Evolutionary conservation across 2,888 invertebrate genomes (phyloP).

Genomic region (Balanococcus diminutus): DNA sequence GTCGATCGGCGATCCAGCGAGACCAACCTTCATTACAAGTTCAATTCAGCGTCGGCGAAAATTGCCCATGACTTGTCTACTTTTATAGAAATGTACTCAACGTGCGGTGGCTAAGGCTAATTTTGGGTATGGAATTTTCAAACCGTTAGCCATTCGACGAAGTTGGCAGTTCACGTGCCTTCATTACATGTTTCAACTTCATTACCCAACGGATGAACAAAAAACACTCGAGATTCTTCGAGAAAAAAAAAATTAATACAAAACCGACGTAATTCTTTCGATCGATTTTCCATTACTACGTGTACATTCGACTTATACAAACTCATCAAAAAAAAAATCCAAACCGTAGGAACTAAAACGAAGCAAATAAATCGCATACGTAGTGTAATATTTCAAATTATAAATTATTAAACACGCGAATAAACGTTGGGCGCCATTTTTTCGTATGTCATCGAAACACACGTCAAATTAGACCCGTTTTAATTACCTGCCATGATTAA

Average conservation of each 20-base stretch:
- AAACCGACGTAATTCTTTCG: not conserved
- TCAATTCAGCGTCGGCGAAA: not conserved
- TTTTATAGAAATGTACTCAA: slow-evolving; percentile 11
- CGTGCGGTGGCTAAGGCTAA: not conserved
- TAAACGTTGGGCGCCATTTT: not conserved
- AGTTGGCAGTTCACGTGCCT: not conserved
- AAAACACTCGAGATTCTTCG: not conserved
- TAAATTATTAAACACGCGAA: not conserved
- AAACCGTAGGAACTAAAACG: too few species aligned
- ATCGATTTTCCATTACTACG: not conserved
- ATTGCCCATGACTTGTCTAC: slow-evolving; percentile 5
- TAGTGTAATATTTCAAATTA: not conserved
- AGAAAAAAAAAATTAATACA: not conserved
- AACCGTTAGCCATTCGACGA: not conserved
- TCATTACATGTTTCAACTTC: not conserved
- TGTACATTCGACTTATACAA: not conserved
- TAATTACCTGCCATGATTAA: not conserved
- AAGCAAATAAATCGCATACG: not conserved
- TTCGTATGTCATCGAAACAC: not conserved
- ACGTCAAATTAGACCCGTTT: not conserved
- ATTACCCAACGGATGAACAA: not conserved
- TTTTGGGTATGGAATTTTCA: not conserved
- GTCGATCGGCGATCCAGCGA: not conserved
- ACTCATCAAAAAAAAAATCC: not conserved
- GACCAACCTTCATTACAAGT: not conserved